A percentile compares a stretch with the other conserved stretches of the same genome.
phyloP scores from a whole-genome alignment of 1,140 invertebrate genomes.

The Danaus melanippus region DNA sequence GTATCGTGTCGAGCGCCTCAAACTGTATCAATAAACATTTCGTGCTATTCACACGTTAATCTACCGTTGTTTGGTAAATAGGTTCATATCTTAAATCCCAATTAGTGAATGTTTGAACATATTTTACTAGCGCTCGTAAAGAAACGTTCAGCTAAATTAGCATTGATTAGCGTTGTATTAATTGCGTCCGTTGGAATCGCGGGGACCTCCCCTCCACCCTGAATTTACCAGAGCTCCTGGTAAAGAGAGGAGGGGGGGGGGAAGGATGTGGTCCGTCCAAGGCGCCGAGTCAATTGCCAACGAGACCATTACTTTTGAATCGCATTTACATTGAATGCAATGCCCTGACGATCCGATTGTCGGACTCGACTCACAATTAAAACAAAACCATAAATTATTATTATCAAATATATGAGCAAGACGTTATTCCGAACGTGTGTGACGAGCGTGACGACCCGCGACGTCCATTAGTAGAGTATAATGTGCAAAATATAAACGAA shows the following conservation, averaged over 20 bases:
- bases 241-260: neutral
- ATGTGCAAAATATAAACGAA: no score
- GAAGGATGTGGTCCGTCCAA: slow-evolving; percentile 4
- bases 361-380: slow-evolving; percentile 52
- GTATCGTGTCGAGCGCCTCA: no score
- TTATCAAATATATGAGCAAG: no score
- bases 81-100: slow-evolving; percentile 1
- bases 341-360: slow-evolving; percentile 21
- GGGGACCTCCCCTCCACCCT: no score
- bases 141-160: slow-evolving; percentile 16
- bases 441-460: no score
- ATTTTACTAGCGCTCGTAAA: slow-evolving; percentile 8
- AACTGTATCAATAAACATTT: neutral
- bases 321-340: slow-evolving; percentile 64
- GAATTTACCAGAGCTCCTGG: neutral
- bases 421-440: no score
- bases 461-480: no score
- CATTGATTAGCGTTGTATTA: slow-evolving; percentile 20
- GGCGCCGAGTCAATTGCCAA: slow-evolving; percentile 35
- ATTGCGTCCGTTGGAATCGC: neutral
- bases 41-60: slow-evolving; percentile 12
- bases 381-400: slow-evolving; percentile 54
- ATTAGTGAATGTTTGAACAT: slow-evolving; percentile 19
- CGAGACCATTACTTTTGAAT: slow-evolving; percentile 45
- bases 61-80: neutral